Evolutionary conservation across 2,113 vertebrate species (phyloP).

Genomic region (Triplophysa siluroides): DNA sequence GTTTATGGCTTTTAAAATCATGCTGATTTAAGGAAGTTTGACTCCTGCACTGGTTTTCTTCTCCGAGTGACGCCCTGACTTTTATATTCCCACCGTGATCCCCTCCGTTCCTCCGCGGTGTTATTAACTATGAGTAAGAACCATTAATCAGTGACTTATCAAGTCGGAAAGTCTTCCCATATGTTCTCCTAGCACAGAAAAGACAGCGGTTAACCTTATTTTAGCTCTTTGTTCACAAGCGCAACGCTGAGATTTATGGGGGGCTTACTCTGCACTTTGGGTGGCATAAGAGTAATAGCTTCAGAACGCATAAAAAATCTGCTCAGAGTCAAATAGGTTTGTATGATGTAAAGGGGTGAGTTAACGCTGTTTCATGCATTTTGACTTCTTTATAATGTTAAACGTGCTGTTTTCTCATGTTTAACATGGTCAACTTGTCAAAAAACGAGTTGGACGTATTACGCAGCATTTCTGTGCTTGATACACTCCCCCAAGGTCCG

Average conservation of each 20-base stretch:
- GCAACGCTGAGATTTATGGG: constrained; percentile 54
- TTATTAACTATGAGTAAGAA: constrained; percentile 51
- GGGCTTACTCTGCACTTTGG: constrained; percentile 57
- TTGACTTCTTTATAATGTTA: too few relatives aligned
- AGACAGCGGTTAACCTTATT: constrained; percentile 57
- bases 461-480: too few relatives aligned
- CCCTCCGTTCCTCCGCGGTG: constrained; percentile 30
- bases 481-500: too few relatives aligned
- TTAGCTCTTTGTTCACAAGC: constrained; percentile 55
- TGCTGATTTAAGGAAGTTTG: constrained; percentile 5
- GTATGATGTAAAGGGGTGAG: constrained; percentile 54
- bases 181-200: constrained; percentile 51
- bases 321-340: constrained; percentile 62
- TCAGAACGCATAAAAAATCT: constrained; percentile 60
- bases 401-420: too few relatives aligned
- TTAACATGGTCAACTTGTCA: too few relatives aligned
- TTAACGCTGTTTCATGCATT: too few relatives aligned
- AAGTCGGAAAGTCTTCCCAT: constrained; percentile 62
- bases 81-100: constrained; percentile 27
- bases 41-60: neutral
- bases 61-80: constrained; percentile 25
- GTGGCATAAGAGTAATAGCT: constrained; percentile 58
- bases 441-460: too few relatives aligned
- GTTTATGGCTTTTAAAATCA: neutral
- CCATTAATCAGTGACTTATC: constrained; percentile 55